Evolutionary conservation across 2,113 vertebrate species (phyloP), one percentile per base, ranked within the genome.

Genomic region (Dissostichus mawsoni): DNA sequence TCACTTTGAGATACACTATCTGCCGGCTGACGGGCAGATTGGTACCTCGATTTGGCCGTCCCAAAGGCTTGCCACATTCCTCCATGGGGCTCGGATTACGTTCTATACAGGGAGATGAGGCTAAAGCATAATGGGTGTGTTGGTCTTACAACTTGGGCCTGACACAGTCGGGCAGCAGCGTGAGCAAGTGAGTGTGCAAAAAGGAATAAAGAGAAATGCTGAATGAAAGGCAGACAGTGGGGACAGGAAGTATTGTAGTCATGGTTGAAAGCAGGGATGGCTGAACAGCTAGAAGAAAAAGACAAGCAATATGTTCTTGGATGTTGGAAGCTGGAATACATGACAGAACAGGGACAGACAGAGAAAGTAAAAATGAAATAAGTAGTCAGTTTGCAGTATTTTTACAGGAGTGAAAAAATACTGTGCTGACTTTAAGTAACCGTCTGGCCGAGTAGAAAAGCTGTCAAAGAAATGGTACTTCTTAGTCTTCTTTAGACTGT

Each of bases 81-180:
- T 84, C 83, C 82, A 16, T 33, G 82, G 78, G 89, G 83, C 81
- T 94, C 89, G 4, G 69, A 83, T 94, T 92, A 90, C 90, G 48
- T 83, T 90, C 91, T 91, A 87, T 92, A 91, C 85, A 89, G 90
- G 91, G 91, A 83, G 78, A 88, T 33, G 7, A 80, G 76, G 84
- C 83, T 57, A 57, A 57, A 64, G 89, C 87, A 80, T 89, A 84
- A 72, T 80, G 89, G 84, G 85, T 59, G 87, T 86, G 85, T 85
- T 55, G 75, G 68, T 87, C 75, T 72, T 76, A 66, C 84, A 63
- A 74, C 81, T 48, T 13, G 25, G 67, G 84, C 52, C 84, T 87
- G 84, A 75, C 84, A 88, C 62, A 69, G 80, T 52, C 72, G 68
- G 78, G 76, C 67, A 45, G 76, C 57, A 57, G 75, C 33, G n/a